Base-by-base conservation (phyloP, 2,113 vertebrate species). In the Ageneiosus marmoratus region DNA sequence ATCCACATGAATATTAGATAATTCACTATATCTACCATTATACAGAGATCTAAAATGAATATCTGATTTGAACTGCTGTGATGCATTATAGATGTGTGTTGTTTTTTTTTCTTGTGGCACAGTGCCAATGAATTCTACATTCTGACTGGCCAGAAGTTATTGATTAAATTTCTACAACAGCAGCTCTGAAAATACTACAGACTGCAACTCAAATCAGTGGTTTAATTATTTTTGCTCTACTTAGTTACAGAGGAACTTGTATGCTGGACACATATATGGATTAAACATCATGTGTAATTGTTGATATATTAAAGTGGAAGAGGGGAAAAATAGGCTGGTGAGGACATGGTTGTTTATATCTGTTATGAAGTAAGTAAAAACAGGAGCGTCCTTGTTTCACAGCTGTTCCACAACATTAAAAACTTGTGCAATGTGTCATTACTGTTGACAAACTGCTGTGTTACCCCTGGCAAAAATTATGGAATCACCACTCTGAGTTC, bases 81-180 rank as follows among this genome's bases (percentile, higher is more conserved):
- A 29, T n/a, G 34, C 73, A 82, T 85, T 80, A 1, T 58, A 81
- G 84, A 83, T 84, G 53, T 85, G 79, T 86, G n/a, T n/a, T n/a
- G n/a, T 41, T 24, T 0, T n/a, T 73, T 73, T 27, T 46, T n/a
- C 11, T 72, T 48, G 22, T 70, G 24, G 1, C 22, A 70, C 67
- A 70, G 67, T 16, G 7, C 13, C 24, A 73, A 8, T 73, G 69
- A 48, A 27, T n/a, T 48, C 44, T 16, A 12, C 12, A 50, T 73
- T 50, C n/a, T 4, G 69, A 48, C 48, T 50, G 41, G 12, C 16
- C 44, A 73, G 5, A 8, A 48, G 24, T 46, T 48, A 72, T 72
- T 72, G 24, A 72, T 73, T 6, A 70, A 5, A 44, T 46, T 70
- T 67, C 13, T 22, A 37, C 18, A 67, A 46, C 41, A 46, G 5